Conservation (phyloP, 1,140 invertebrate species). For the Orchesella cincta region DNA sequence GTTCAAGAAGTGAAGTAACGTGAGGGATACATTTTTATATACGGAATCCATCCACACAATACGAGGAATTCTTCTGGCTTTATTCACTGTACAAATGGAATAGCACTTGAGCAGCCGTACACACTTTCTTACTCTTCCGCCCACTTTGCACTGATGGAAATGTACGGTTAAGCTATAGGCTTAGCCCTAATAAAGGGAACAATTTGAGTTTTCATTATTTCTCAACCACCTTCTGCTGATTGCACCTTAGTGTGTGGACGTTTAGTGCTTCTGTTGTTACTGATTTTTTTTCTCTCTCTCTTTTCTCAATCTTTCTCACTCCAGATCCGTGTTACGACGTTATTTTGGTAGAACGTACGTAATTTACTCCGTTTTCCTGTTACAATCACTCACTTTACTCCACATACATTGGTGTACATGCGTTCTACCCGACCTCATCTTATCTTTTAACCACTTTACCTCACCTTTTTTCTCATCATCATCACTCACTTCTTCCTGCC, state of each 20-base stretch:
- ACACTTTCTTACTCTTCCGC: not conserved
- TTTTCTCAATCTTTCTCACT: not conserved
- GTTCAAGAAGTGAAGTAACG: too few species aligned
- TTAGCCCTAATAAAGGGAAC: constrained; percentile 10
- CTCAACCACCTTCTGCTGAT: not conserved
- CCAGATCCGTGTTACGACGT: not conserved
- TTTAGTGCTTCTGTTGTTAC: not conserved
- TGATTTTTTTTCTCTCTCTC: not conserved
- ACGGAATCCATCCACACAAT: too few species aligned
- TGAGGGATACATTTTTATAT: too few species aligned
- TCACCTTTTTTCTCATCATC: constrained; percentile 1
- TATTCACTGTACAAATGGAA: too few species aligned
- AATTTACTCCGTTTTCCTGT: not conserved
- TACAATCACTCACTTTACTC: not conserved
- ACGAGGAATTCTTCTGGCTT: too few species aligned
- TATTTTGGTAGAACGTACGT: not conserved
- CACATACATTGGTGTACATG: not conserved
- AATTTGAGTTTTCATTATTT: constrained; percentile 20
- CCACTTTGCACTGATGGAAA: constrained; percentile 3
- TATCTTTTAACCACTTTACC: constrained; percentile 17
- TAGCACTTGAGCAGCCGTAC: too few species aligned
- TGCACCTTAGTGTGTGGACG: not conserved
- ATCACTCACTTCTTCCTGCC: constrained; percentile 1
- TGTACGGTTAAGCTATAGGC: constrained; percentile 7
- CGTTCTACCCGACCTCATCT: not conserved